Base-by-base conservation (phyloP, 1,140 invertebrate genomes). In the Phortica variegata region DNA sequence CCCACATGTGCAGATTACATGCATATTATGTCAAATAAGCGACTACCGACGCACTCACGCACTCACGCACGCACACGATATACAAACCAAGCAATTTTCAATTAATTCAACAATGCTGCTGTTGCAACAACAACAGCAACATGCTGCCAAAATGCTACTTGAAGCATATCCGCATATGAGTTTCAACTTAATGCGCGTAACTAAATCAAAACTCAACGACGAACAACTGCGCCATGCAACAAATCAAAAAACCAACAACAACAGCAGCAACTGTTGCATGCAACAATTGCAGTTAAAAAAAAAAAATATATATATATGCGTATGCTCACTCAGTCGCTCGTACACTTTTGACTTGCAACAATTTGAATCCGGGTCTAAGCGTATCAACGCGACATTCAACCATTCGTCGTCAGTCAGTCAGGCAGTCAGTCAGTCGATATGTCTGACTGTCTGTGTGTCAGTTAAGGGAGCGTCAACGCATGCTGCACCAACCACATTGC, bases 31-130 rank as follows among this genome's bases (percentile, higher is more conserved):
- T 59, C 61, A 61, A 62, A 59, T 51, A 63, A 56, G 61, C 59
- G 46, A 53, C 63, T 60, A 56, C 44, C 54, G 47, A 53, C 38
- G 39, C 62, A 56, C 51, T n/a, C n/a, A n/a, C n/a, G n/a, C n/a
- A n/a, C n/a, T n/a, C n/a, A n/a, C n/a, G n/a, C n/a, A n/a, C n/a
- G n/a, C n/a, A n/a, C n/a, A n/a, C n/a, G n/a, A n/a, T n/a, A n/a
- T n/a, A n/a, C n/a, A n/a, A n/a, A n/a, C n/a, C n/a, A n/a, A n/a
- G 57, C 60, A 68, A 51, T 66, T 68, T 63, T 60, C 63, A 68
- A 68, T 68, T 68, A 68, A 68, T 62, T 62, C 63, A 65, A n/a
- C n/a, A n/a, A n/a, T n/a, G n/a, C n/a, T n/a, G n/a, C n/a, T n/a
- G 23, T 10, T 6, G 23, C 23, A 26, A 26, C 23, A 26, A 26